Evolutionary conservation across 2,797 vertebrate genomes (phyloP).

Genomic region (Lemur catta): DNA sequence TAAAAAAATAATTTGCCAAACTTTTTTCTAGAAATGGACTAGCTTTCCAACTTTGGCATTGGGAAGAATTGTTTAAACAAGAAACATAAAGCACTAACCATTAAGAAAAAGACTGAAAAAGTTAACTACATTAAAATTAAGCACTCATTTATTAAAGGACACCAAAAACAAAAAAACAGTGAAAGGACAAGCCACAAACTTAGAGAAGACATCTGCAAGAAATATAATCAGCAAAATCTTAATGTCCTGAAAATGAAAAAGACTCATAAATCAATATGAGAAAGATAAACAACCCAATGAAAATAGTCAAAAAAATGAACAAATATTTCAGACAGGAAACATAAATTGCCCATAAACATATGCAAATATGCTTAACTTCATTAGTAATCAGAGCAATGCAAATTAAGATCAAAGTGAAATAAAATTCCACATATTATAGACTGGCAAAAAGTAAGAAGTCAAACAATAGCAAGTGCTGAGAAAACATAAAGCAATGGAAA

Average conservation of each 20-base stretch:
- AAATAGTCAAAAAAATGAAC: not conserved
- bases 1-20: not conserved
- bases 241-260: not conserved
- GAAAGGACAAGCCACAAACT: constrained; percentile 13
- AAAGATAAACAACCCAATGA: not conserved
- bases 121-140: constrained; percentile 28
- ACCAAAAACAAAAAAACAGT: not conserved
- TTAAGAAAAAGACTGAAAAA: not conserved
- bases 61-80: not conserved
- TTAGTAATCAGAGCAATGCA: constrained; percentile 5
- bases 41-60: not conserved
- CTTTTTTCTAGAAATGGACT: not conserved
- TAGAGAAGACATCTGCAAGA: not conserved
- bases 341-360: constrained; percentile 11
- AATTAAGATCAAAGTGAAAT: not conserved
- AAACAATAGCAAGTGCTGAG: not conserved
- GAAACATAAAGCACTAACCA: not conserved
- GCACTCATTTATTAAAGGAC: constrained; percentile 16
- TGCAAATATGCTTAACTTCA: constrained; percentile 17
- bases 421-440: not conserved
- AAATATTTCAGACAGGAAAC: not conserved
- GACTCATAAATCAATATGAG: not conserved
- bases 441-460: not conserved
- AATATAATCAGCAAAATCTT: constrained; percentile 42
- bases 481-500: constrained; percentile 34